A percentile compares a stretch with the other conserved stretches of the same genome.
Conservation (phyloP, 2,888 invertebrate genomes). For the Ditula angustiorana region DNA sequence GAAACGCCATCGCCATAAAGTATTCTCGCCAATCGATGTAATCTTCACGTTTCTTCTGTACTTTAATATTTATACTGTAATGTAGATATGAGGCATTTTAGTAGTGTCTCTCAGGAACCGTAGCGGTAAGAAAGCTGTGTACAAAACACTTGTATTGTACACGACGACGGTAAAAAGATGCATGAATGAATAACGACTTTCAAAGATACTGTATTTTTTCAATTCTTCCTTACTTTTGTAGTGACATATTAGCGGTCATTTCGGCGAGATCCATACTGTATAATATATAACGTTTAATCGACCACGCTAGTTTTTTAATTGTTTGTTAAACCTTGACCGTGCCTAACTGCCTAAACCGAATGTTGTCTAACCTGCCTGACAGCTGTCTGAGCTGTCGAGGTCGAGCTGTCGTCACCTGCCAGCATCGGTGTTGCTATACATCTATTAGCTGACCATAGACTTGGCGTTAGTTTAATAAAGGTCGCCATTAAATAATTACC, state of each 20-base stretch:
- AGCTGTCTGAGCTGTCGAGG: too few species aligned
- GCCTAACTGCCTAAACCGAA: too few species aligned
- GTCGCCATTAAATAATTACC: not conserved
- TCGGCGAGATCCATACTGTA: constrained; percentile 43
- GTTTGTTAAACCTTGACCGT: not conserved
- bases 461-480: not conserved
- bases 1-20: constrained; percentile 97
- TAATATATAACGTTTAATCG: not conserved
- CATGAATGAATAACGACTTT: not conserved
- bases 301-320: not conserved
- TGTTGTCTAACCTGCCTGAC: too few species aligned
- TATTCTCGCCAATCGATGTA: constrained; percentile 96
- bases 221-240: constrained; percentile 41
- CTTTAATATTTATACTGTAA: constrained; percentile 43
- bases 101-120: not conserved
- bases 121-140: not conserved
- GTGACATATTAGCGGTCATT: constrained; percentile 42
- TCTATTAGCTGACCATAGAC: not conserved
- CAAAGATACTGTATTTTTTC: too few species aligned
- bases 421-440: too few species aligned
- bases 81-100: not conserved
- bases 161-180: not conserved
- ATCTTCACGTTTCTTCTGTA: constrained; percentile 83
- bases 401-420: too few species aligned
- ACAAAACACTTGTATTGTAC: not conserved